A percentile compares a stretch with the other conserved stretches of the same genome.
phyloP scores from a whole-genome alignment of 64 coral and sea anemone species.

The Astreopora myriophthalma region DNA sequence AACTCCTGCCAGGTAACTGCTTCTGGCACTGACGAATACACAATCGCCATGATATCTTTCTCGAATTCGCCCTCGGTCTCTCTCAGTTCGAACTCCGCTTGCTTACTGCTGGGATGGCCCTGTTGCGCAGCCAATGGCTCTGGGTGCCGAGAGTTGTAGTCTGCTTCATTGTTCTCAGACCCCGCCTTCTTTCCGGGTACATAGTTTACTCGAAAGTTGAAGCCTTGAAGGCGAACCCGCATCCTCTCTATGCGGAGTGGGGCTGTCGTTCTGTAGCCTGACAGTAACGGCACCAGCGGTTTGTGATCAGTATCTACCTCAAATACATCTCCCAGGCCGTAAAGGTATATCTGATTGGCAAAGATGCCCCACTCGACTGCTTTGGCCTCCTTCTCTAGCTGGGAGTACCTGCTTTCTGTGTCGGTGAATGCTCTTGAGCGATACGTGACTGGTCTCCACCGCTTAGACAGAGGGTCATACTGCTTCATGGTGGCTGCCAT shows the following conservation, averaged over 20 bases:
- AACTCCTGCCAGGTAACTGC: no score
- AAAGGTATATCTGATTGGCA: slow-evolving; percentile 63
- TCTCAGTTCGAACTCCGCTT: background rate
- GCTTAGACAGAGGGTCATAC: background rate
- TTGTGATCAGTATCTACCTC: slow-evolving; percentile 59
- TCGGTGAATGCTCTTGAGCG: slow-evolving; percentile 52
- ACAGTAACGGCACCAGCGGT: slow-evolving; percentile 46
- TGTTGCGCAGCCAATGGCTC: background rate
- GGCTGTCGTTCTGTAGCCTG: slow-evolving; percentile 27
- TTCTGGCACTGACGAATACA: slow-evolving; percentile 4
- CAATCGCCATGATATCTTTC: slow-evolving; percentile 47
- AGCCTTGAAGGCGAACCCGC: slow-evolving; percentile 54
- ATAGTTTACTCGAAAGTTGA: slow-evolving; percentile 64
- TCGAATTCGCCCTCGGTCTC: background rate
- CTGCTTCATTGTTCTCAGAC: slow-evolving; percentile 65
- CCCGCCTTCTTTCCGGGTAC: slow-evolving; percentile 62
- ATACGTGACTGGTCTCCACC: slow-evolving; percentile 29
- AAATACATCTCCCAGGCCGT: slow-evolving; percentile 36
- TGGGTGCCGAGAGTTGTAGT: slow-evolving; percentile 20
- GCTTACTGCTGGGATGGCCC: background rate
- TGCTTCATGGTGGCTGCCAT: slow-evolving; percentile 62
- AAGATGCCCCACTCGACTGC: slow-evolving; percentile 62
- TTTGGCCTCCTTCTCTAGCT: slow-evolving; percentile 70
- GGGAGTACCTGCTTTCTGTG: slow-evolving; percentile 22
- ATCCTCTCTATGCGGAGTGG: slow-evolving; percentile 52